These are phyloP conservation scores for Eublepharis macularius DNA, from an alignment of 2,113 vertebrate genomes.

Conservation along the genomic window DNA sequence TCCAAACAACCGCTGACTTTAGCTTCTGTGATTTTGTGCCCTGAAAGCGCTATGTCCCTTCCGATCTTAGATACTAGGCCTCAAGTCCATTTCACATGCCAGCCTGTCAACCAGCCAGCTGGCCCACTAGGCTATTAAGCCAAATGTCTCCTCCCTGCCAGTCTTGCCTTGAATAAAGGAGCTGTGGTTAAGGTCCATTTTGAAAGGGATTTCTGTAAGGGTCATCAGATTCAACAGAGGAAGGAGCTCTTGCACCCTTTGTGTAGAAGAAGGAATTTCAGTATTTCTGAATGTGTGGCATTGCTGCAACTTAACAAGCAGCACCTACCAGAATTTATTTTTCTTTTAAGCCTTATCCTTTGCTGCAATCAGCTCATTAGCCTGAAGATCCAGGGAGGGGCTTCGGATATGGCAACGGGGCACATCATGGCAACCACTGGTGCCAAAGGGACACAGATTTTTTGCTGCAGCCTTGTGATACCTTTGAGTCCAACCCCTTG, in stretches of 20 bases:
- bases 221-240: background rate
- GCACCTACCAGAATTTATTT: background rate
- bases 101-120: background rate
- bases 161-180: background rate
- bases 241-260: background rate
- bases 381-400: background rate
- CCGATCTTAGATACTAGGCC: background rate
- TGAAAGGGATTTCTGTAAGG: background rate
- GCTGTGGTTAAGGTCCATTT: background rate
- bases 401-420: background rate
- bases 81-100: background rate
- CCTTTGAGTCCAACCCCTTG: background rate
- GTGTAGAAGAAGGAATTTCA: background rate
- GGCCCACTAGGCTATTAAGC: background rate
- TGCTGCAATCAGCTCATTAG: background rate
- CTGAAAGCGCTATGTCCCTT: background rate
- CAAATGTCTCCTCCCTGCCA: background rate
- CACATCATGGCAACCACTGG: background rate
- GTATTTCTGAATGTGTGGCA: background rate
- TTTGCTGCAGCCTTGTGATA: background rate
- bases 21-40: background rate
- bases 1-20: background rate
- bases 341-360: background rate
- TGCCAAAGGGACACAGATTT: background rate
- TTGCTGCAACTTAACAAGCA: background rate